Percentiles rank a stretch among this genome's conserved stretches.
phyloP scores from a whole-genome alignment of 2,113 vertebrate genomes.

The Vimba vimba region DNA sequence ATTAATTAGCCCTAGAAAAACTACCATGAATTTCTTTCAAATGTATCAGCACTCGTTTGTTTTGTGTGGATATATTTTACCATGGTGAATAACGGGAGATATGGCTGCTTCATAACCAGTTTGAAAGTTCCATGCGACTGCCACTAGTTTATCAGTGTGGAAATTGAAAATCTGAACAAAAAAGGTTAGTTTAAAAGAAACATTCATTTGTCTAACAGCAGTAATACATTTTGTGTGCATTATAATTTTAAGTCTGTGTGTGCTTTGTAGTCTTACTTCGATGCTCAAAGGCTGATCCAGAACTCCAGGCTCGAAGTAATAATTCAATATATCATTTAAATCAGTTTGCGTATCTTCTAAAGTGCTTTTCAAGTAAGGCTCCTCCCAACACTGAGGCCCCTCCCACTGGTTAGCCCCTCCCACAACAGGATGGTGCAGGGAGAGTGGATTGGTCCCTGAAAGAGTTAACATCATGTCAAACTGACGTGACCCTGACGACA shows the following conservation, averaged over 20 bases:
- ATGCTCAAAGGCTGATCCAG: neutral
- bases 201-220: slow-evolving; percentile 33
- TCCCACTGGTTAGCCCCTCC: neutral
- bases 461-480: slow-evolving; percentile 65
- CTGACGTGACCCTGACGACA: slow-evolving; percentile 92
- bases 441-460: slow-evolving; percentile 23
- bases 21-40: too few species aligned
- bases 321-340: neutral
- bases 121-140: neutral
- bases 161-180: slow-evolving; percentile 1
- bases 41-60: neutral
- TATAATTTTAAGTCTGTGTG: neutral
- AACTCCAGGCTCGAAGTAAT: neutral
- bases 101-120: neutral
- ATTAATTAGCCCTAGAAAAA: too few species aligned
- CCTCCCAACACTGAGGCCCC: slow-evolving; percentile 2
- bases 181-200: slow-evolving; percentile 11
- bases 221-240: slow-evolving; percentile 15
- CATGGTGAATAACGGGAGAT: neutral
- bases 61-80: neutral
- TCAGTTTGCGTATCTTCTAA: slow-evolving; percentile 23
- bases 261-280: neutral
- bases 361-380: slow-evolving; percentile 41
- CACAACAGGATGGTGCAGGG: slow-evolving; percentile 9
- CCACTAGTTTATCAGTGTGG: neutral